phyloP scores from a whole-genome alignment of 2,797 vertebrate species.

The Ctenopoma kingsleyae region DNA sequence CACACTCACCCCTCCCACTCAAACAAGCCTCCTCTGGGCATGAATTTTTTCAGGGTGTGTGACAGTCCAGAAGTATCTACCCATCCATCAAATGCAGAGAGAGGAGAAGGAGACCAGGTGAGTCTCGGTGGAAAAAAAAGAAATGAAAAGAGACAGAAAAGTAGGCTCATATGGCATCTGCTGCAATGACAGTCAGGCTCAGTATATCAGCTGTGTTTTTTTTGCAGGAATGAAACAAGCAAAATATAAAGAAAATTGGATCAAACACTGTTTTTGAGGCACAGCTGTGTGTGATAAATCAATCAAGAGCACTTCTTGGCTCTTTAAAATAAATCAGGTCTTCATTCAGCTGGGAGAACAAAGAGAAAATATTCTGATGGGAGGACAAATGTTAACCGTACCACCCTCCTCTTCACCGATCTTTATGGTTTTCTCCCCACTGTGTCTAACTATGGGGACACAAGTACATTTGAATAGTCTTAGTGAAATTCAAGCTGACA shows the following conservation, averaged over 20 bases:
- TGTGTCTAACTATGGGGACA: background rate
- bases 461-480: background rate
- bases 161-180: slow-evolving; percentile 27
- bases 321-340: slow-evolving; percentile 15
- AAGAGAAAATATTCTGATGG: slow-evolving; percentile 15
- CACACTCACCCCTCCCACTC: background rate
- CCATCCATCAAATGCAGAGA: slow-evolving; percentile 42
- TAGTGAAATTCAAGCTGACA: background rate
- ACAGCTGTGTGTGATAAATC: slow-evolving; percentile 9
- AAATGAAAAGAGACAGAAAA: slow-evolving; percentile 8
- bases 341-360: slow-evolving; percentile 11
- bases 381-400: slow-evolving; percentile 19
- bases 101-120: slow-evolving; percentile 7
- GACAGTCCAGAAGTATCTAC: slow-evolving; percentile 28
- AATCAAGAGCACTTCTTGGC: slow-evolving; percentile 4
- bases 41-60: slow-evolving; percentile 31
- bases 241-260: background rate
- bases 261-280: background rate
- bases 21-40: background rate
- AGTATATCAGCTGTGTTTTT: slow-evolving; percentile 15
- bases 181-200: slow-evolving; percentile 24
- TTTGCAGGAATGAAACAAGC: background rate
- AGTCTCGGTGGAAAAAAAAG: slow-evolving; percentile 8
- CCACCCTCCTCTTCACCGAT: slow-evolving; percentile 12
- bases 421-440: background rate